Conservation (phyloP, 1,140 invertebrate species). For the Orius laevigatus region DNA sequence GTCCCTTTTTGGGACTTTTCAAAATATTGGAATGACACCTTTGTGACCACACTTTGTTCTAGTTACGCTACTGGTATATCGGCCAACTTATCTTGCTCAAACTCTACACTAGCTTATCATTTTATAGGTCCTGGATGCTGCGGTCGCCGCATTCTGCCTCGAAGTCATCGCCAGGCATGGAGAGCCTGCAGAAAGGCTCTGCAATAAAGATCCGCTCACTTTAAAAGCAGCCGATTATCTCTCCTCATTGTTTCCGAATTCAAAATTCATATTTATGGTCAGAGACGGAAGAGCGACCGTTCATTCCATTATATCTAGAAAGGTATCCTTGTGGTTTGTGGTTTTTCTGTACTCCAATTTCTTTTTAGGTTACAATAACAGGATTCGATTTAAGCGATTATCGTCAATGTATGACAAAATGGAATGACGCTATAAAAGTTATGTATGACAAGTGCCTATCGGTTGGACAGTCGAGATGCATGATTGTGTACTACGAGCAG, state of each 20-base stretch:
- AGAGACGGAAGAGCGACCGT: conserved; percentile 93
- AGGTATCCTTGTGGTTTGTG: conserved; percentile 36
- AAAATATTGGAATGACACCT: too few relatives aligned
- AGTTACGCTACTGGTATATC: too few relatives aligned
- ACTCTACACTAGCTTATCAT: too few relatives aligned
- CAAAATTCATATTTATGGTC: conserved; percentile 97
- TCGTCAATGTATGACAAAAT: conserved; percentile 83
- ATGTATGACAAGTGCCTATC: conserved; percentile 91
- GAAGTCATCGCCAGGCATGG: conserved; percentile 93
- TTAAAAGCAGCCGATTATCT: conserved; percentile 82
- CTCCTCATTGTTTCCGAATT: conserved; percentile 41
- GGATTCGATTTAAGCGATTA: conserved; percentile 91
- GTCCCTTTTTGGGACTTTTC: too few relatives aligned
- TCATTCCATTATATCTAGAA: conserved; percentile 93
- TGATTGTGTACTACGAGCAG: conserved; percentile 89
- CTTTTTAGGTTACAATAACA: conserved; percentile 76
- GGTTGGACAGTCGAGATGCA: conserved; percentile 66
- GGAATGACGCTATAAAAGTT: conserved; percentile 85
- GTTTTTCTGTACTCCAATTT: background rate
- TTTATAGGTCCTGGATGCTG: conserved; percentile 69
- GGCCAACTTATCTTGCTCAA: too few relatives aligned
- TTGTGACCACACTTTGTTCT: too few relatives aligned
- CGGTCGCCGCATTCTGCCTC: conserved; percentile 89
- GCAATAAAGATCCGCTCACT: conserved; percentile 97
- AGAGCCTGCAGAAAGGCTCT: conserved; percentile 76